These are phyloP conservation scores for Drosophila bunnanda DNA, from an alignment of 2,888 invertebrate species.

Conservation along the genomic window DNA sequence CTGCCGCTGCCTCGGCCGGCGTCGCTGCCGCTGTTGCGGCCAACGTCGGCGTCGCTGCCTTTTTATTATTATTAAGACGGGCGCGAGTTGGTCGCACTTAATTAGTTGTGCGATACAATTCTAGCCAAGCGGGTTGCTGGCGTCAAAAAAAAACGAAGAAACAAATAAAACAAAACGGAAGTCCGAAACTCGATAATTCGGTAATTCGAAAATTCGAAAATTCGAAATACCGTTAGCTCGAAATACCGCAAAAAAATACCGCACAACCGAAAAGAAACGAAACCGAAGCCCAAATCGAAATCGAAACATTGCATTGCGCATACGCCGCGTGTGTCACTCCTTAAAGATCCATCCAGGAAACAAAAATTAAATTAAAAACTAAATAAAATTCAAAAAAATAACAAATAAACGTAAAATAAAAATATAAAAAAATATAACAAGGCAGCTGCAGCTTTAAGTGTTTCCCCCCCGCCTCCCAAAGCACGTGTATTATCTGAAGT, in stretches of 20 bases:
- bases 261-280: neutral
- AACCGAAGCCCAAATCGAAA: neutral
- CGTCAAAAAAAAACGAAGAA: neutral
- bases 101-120: constrained; percentile 80
- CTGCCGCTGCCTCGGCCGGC: constrained; percentile 6
- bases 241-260: constrained; percentile 3
- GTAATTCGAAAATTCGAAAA: neutral
- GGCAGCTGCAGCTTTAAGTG: constrained; percentile 9
- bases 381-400: neutral
- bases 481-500: constrained; percentile 18
- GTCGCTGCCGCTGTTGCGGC: constrained; percentile 33
- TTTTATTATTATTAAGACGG: constrained; percentile 77
- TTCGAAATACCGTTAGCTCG: constrained; percentile 8
- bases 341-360: neutral
- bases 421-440: constrained; percentile 4
- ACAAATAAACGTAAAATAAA: neutral
- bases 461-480: constrained; percentile 1
- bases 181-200: neutral
- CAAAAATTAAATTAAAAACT: neutral
- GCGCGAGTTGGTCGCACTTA: constrained; percentile 69
- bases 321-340: constrained; percentile 41
- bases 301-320: constrained; percentile 42
- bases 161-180: constrained; percentile 15
- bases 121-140: constrained; percentile 77
- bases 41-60: constrained; percentile 43